Conservation (phyloP, 2,113 vertebrate genomes). For the Pyrgilauda ruficollis region DNA sequence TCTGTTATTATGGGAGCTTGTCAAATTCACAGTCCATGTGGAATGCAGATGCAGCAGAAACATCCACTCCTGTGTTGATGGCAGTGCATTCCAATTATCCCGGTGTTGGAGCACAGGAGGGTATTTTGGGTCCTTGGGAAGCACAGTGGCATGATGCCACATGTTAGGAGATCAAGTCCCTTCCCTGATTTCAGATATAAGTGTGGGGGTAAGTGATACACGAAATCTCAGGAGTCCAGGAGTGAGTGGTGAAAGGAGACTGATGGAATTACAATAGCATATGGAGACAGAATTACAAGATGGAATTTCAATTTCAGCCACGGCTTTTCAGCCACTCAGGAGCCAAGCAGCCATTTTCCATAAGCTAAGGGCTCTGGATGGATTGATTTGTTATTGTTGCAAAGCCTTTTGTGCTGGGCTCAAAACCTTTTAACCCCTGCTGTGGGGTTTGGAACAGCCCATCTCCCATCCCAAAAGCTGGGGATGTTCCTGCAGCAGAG, state of each 20-base stretch:
- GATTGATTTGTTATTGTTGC: constrained; percentile 55
- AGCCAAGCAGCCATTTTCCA: constrained; percentile 22
- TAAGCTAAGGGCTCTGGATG: not conserved
- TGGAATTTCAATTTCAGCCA: not conserved
- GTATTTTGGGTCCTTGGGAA: not conserved
- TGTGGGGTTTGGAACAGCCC: not conserved
- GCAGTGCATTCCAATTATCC: constrained; percentile 14
- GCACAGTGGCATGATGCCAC: not conserved
- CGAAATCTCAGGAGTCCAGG: not conserved
- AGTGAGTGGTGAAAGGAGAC: constrained; percentile 1
- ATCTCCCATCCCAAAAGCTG: not conserved
- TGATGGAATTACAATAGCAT: constrained; percentile 25
- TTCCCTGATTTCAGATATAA: not conserved
- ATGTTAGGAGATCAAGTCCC: not conserved
- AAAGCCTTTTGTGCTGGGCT: not conserved
- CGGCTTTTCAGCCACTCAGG: not conserved
- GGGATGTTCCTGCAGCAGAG: not conserved
- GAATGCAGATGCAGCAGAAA: constrained; percentile 34
- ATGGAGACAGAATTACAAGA: not conserved
- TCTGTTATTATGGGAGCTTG: constrained; percentile 33
- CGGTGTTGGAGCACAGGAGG: not conserved
- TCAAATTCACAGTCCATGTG: constrained; percentile 8
- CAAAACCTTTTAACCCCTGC: not conserved
- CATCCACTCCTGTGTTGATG: not conserved
- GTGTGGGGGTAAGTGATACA: not conserved